A percentile compares a stretch with the other conserved stretches of the same genome.
These are phyloP conservation scores for Podotricha telesiphe DNA, from an alignment of 2,888 invertebrate genomes.

Conservation along the genomic window DNA sequence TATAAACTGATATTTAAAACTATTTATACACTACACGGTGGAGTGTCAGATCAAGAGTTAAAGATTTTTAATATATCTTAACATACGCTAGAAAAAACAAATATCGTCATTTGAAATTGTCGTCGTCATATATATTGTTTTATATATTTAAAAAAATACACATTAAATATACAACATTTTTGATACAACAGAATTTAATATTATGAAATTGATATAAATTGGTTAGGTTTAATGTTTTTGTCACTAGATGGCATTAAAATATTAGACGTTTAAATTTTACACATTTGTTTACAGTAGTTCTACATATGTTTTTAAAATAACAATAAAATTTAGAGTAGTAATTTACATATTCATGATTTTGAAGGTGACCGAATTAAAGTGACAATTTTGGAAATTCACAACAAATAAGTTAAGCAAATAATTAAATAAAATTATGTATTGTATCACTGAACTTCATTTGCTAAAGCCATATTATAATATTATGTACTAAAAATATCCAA, in stretches of 20 bases:
- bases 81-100: neutral
- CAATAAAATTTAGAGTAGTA: neutral
- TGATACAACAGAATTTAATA: too few relatives aligned
- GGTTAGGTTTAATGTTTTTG: too few relatives aligned
- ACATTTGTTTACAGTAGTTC: too few relatives aligned
- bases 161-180: too few relatives aligned
- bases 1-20: neutral
- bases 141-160: too few relatives aligned
- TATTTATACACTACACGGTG: conserved; percentile 18
- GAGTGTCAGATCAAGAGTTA: conserved; percentile 11
- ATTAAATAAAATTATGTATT: neutral
- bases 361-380: neutral
- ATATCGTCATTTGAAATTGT: neutral
- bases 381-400: neutral
- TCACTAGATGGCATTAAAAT: conserved; percentile 17
- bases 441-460: conserved; percentile 4
- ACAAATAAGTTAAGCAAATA: neutral
- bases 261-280: neutral
- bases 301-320: neutral
- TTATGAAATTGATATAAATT: too few relatives aligned
- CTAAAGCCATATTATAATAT: neutral
- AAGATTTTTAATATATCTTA: neutral
- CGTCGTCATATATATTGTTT: too few relatives aligned
- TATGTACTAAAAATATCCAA: conserved; percentile 2
- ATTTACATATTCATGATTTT: neutral